Evolutionary conservation across 2,797 vertebrate species (phyloP).

Genomic region (Tapera naevia): DNA sequence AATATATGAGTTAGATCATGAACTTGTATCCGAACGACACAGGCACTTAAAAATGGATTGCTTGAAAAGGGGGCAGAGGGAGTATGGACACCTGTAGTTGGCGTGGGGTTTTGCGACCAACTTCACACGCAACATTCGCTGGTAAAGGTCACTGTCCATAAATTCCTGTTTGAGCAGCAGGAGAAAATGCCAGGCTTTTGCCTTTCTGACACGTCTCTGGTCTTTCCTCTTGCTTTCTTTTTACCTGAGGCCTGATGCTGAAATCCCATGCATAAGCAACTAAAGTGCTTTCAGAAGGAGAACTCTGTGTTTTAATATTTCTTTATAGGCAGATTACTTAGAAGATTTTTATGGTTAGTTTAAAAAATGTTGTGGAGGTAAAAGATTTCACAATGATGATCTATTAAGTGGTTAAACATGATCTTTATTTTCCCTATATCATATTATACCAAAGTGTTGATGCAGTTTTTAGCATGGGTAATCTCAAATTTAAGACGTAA

Average conservation of each 20-base stretch:
- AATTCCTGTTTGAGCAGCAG: background rate
- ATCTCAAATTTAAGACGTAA: background rate
- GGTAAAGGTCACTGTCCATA: background rate
- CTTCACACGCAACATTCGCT: background rate
- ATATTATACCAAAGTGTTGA: background rate
- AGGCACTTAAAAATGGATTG: background rate
- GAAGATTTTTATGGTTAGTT: background rate
- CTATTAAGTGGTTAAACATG: background rate
- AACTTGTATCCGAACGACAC: background rate
- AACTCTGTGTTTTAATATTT: background rate
- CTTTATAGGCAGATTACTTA: background rate
- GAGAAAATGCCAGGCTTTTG: background rate
- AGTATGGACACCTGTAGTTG: background rate
- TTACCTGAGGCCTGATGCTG: background rate
- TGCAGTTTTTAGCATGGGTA: background rate
- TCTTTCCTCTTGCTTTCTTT: background rate
- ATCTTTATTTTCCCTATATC: background rate
- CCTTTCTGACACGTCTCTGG: background rate
- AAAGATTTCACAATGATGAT: fast-evolving
- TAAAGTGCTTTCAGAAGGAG: background rate
- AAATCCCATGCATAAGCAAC: background rate
- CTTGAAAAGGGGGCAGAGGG: background rate
- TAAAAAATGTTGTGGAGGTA: background rate
- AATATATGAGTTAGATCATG: background rate
- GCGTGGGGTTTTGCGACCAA: background rate